Evolutionary conservation across 2,888 invertebrate genomes (phyloP).

Genomic region (Patella ulyssiponensis): DNA sequence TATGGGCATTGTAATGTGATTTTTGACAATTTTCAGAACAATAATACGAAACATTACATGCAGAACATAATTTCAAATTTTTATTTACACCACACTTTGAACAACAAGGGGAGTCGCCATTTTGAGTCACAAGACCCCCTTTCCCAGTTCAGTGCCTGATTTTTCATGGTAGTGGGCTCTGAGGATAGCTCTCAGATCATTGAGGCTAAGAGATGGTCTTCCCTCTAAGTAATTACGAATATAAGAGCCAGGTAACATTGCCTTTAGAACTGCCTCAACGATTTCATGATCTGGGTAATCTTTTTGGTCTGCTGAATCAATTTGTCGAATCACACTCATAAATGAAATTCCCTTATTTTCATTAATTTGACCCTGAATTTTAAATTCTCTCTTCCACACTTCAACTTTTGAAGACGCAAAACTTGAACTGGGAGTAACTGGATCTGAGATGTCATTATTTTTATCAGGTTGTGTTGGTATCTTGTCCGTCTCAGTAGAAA

Average conservation of each 20-base stretch:
- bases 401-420: background rate
- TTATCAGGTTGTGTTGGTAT: too few species aligned
- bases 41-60: too few species aligned
- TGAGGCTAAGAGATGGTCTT: background rate
- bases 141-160: conserved; percentile 1
- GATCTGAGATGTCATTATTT: too few species aligned
- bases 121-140: background rate
- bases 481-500: too few species aligned
- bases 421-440: too few species aligned
- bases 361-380: background rate
- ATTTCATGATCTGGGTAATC: background rate
- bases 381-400: background rate
- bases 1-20: too few species aligned
- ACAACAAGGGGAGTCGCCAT: background rate
- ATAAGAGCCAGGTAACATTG: background rate
- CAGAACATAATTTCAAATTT: background rate
- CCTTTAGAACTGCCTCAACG: background rate
- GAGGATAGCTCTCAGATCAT: background rate
- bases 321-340: background rate
- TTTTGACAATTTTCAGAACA: too few species aligned
- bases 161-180: background rate
- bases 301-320: background rate
- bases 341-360: background rate
- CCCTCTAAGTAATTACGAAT: background rate
- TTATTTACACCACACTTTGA: too few species aligned